phyloP scores from a whole-genome alignment of 2,888 invertebrate genomes.

The Ditylenchus weischeri region DNA sequence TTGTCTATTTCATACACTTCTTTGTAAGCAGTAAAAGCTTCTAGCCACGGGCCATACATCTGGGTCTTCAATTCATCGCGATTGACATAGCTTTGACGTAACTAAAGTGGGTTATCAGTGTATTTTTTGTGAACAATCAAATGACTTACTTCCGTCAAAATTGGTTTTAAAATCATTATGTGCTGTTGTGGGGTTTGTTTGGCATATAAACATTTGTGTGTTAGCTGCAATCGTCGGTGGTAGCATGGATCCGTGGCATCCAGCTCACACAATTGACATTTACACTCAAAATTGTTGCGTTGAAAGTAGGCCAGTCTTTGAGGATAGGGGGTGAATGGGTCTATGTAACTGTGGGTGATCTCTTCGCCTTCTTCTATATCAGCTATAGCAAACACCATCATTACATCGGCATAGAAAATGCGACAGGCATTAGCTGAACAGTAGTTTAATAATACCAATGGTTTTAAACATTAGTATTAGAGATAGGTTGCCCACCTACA shows the following conservation, averaged over 20 bases:
- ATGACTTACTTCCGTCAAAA: too few species aligned
- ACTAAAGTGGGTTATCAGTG: not conserved
- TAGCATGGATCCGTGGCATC: not conserved
- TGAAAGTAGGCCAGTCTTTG: not conserved
- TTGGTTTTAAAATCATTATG: too few species aligned
- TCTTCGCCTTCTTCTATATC: conserved; percentile 8
- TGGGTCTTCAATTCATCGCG: conserved; percentile 4
- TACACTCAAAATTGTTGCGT: not conserved
- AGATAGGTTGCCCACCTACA: not conserved
- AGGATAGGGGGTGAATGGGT: not conserved
- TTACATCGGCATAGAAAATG: conserved; percentile 9
- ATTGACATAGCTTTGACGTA: conserved; percentile 4
- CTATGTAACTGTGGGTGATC: not conserved
- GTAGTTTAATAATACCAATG: too few species aligned
- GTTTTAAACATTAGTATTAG: not conserved
- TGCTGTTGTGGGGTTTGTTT: not conserved
- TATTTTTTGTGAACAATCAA: not conserved
- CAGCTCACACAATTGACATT: not conserved
- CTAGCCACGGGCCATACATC: not conserved
- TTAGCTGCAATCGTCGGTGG: not conserved
- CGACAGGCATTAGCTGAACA: conserved; percentile 4
- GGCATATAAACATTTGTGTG: not conserved
- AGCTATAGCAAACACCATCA: conserved; percentile 1
- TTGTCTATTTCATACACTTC: not conserved
- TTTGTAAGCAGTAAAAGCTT: not conserved